phyloP scores from a whole-genome alignment of 2,113 vertebrate genomes.

The Ginglymostoma cirratum region DNA sequence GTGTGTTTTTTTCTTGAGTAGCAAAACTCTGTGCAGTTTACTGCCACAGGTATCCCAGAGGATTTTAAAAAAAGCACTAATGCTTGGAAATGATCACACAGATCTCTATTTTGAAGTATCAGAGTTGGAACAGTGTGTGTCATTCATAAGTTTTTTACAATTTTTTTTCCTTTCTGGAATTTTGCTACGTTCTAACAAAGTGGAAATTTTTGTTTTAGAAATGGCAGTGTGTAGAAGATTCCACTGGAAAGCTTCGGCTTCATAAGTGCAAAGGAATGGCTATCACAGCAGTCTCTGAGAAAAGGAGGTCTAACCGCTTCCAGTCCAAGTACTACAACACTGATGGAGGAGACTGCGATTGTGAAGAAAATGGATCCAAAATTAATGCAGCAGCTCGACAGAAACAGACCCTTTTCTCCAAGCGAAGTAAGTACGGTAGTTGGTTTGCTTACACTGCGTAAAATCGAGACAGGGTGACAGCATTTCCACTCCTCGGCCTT shows the following conservation, averaged over 20 bases:
- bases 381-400: constrained; percentile 55
- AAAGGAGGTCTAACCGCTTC: constrained; percentile 62
- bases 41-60: no score
- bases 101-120: no score
- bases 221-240: constrained; percentile 92
- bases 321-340: constrained; percentile 58
- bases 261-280: constrained; percentile 82
- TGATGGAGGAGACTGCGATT: constrained; percentile 60
- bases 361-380: constrained; percentile 57
- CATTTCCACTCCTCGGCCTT: rapidly evolving
- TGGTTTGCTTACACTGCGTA: not conserved
- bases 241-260: constrained; percentile 77
- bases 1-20: not conserved
- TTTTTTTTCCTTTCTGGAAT: no score
- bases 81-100: no score
- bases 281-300: constrained; percentile 50
- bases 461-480: not conserved
- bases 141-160: no score
- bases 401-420: constrained; percentile 68
- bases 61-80: no score
- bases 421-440: constrained; percentile 66
- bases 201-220: constrained; percentile 58
- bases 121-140: no score
- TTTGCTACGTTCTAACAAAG: not conserved
- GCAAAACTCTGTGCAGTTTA: not conserved